Evolutionary conservation across 2,888 invertebrate genomes (phyloP).

Genomic region (Girardia tigrina): DNA sequence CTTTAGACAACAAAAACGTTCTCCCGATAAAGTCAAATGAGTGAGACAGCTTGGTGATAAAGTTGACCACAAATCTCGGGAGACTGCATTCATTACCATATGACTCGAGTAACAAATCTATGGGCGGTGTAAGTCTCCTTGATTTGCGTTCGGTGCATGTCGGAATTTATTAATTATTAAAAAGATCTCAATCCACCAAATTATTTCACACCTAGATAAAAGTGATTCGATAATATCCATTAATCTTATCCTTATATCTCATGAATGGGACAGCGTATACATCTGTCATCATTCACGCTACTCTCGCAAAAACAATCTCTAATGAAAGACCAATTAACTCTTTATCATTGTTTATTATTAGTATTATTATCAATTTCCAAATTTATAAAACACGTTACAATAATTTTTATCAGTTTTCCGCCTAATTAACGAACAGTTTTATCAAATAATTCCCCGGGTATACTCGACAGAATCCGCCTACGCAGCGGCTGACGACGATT

Average conservation of each 20-base stretch:
- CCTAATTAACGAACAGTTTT: too few species aligned
- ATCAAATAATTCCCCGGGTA: too few species aligned
- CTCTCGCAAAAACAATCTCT: neutral
- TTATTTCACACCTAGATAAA: neutral
- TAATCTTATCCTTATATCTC: neutral
- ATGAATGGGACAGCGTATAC: neutral
- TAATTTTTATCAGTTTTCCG: too few species aligned
- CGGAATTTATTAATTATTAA: constrained; percentile 17
- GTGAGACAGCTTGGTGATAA: too few species aligned
- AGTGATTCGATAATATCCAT: constrained; percentile 4
- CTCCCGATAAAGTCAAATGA: too few species aligned
- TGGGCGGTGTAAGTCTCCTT: constrained; percentile 23
- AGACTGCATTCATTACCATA: neutral
- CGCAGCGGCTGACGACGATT: too few species aligned
- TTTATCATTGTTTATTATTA: neutral
- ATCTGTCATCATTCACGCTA: constrained; percentile 9
- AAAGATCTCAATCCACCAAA: neutral
- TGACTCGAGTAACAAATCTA: neutral
- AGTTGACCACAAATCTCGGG: neutral
- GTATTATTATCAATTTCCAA: neutral
- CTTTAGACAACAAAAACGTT: neutral
- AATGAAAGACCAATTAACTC: neutral
- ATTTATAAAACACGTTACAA: too few species aligned
- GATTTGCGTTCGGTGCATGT: neutral
- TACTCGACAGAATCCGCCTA: too few species aligned